phyloP scores from a whole-genome alignment of 2,113 vertebrate genomes.

The Rhynchomys soricoides region DNA sequence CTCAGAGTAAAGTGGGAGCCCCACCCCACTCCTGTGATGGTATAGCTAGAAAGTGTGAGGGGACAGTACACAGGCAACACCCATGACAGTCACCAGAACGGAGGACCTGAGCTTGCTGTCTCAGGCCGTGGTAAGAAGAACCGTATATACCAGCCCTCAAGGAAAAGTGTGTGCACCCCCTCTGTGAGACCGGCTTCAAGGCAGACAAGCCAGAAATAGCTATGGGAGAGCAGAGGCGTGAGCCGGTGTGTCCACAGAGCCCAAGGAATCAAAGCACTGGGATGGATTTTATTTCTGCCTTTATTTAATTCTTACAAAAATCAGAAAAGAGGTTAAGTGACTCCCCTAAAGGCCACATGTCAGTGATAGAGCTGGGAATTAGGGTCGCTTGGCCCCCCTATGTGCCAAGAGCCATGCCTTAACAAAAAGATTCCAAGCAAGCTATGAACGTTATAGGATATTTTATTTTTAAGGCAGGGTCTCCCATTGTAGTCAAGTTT shows the following conservation, averaged over 20 bases:
- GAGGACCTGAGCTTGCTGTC: neutral
- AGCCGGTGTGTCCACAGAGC: neutral
- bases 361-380: neutral
- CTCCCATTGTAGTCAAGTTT: neutral
- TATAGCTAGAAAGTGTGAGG: neutral
- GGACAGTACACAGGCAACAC: neutral
- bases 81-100: accelerated
- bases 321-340: constrained; percentile 46
- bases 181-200: neutral
- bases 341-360: neutral
- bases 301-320: constrained; percentile 59
- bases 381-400: neutral
- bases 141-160: neutral
- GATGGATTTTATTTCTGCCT: constrained; percentile 21
- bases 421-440: neutral
- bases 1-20: neutral
- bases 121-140: neutral
- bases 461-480: neutral
- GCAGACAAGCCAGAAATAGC: constrained; percentile 47
- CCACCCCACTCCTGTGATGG: too few species aligned
- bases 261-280: neutral
- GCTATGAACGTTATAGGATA: neutral
- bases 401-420: neutral
- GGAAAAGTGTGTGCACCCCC: neutral
- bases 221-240: neutral